A percentile compares a stretch with the other conserved stretches of the same genome.
Conservation (phyloP, 2,888 invertebrate genomes). For the Malacosoma neustria region DNA sequence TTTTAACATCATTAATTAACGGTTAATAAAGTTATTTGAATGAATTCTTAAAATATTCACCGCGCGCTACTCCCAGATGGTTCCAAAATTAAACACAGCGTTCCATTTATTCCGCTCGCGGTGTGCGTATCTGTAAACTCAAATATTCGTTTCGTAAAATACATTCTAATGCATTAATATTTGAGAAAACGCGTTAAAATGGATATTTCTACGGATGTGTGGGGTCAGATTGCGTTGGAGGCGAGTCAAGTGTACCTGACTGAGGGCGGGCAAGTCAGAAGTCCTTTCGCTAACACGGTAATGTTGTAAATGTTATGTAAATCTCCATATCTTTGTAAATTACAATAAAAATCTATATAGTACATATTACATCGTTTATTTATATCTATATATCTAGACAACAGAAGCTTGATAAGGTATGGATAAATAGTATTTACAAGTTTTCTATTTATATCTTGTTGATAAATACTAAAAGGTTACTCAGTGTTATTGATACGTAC, state of each 20-base stretch:
- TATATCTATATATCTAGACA: too few species aligned
- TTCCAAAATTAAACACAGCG: conserved; percentile 70
- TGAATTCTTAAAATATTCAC: conserved; percentile 36
- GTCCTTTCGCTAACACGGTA: conserved; percentile 91
- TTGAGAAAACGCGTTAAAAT: conserved; percentile 41
- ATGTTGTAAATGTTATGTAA: conserved; percentile 26
- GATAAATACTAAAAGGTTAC: too few species aligned
- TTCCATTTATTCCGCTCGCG: conserved; percentile 43
- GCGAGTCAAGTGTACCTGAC: conserved; percentile 89
- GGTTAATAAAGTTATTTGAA: conserved; percentile 9
- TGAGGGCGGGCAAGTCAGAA: conserved; percentile 85
- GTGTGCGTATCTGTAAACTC: conserved; percentile 23
- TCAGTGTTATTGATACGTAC: too few species aligned
- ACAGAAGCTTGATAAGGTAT: too few species aligned
- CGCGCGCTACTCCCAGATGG: conserved; percentile 48
- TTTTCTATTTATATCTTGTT: too few species aligned
- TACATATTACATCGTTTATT: too few species aligned
- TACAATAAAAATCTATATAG: too few species aligned
- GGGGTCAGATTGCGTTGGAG: conserved; percentile 92
- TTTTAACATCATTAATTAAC: neutral
- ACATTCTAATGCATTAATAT: conserved; percentile 26
- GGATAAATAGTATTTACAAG: too few species aligned
- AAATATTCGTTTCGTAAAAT: conserved; percentile 22
- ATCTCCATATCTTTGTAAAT: too few species aligned
- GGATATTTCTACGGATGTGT: conserved; percentile 86